phyloP scores from a whole-genome alignment of 2,113 vertebrate genomes.

The Solenodon paradoxus region DNA sequence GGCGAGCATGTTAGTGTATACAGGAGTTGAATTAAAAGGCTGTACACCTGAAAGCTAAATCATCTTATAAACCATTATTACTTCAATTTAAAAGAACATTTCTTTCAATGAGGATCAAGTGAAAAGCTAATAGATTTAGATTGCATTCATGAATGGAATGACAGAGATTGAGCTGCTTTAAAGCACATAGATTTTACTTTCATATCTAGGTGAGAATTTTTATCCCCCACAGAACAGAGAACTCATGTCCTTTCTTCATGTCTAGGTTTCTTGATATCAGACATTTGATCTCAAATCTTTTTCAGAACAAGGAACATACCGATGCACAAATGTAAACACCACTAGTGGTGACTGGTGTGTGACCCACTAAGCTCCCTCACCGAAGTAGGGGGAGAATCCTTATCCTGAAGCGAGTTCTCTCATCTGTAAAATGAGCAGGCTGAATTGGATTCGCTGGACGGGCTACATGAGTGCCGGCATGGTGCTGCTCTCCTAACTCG shows the following conservation, averaged over 20 bases:
- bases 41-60: too few species aligned
- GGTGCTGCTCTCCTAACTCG: background rate
- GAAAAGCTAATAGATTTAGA: background rate
- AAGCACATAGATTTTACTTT: background rate
- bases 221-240: too few species aligned
- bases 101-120: background rate
- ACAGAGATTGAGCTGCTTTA: background rate
- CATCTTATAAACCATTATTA: too few species aligned
- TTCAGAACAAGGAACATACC: background rate
- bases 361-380: background rate
- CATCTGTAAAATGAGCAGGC: too few species aligned
- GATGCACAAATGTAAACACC: background rate
- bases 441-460: background rate
- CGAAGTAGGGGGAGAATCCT: background rate
- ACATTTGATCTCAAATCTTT: background rate
- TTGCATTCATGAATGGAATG: background rate
- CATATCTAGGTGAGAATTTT: background rate
- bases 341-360: background rate
- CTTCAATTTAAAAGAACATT: too few species aligned
- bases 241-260: background rate
- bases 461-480: background rate
- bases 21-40: too few species aligned
- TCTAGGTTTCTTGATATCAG: background rate
- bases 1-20: too few species aligned
- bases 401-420: background rate